Evolutionary conservation across 2,888 invertebrate species (phyloP).

Genomic region (Chalcosyrphus nemorum): DNA sequence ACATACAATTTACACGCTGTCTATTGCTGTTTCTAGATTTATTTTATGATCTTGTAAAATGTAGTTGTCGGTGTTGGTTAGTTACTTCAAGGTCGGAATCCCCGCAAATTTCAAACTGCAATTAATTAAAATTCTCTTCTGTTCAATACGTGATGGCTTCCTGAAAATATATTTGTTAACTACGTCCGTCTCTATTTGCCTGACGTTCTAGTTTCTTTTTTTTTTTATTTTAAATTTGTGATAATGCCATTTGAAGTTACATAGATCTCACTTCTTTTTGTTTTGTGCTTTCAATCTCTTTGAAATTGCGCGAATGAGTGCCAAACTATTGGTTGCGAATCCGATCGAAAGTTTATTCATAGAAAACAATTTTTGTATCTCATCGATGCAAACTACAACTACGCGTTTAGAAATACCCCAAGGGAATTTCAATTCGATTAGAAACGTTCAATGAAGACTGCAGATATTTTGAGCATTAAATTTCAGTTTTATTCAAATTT

Average conservation of each 20-base stretch:
- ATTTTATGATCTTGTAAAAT: not conserved
- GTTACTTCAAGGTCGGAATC: slow-evolving; percentile 39
- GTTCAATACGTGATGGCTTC: not conserved
- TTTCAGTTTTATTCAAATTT: slow-evolving; percentile 18
- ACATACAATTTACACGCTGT: not conserved
- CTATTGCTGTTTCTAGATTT: not conserved
- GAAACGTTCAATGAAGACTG: slow-evolving; percentile 2
- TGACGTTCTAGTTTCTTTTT: slow-evolving; percentile 4
- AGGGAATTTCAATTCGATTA: slow-evolving; percentile 37
- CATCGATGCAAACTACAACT: slow-evolving; percentile 16
- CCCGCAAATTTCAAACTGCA: slow-evolving; percentile 8
- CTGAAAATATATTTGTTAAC: not conserved
- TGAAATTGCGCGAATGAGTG: slow-evolving; percentile 55
- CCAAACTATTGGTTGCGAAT: slow-evolving; percentile 26
- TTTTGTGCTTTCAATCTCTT: slow-evolving; percentile 20
- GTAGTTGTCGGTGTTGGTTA: not conserved
- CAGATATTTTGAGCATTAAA: slow-evolving; percentile 31
- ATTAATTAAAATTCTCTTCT: not conserved
- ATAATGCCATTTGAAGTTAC: not conserved
- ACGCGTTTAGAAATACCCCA: slow-evolving; percentile 56
- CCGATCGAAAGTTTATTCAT: slow-evolving; percentile 60
- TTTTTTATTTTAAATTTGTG: not conserved
- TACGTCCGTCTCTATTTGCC: not conserved
- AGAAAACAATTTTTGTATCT: slow-evolving; percentile 57
- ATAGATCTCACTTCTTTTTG: slow-evolving; percentile 6